Base-by-base conservation (phyloP, 2,888 invertebrate genomes). In the Micropterix aruncella region DNA sequence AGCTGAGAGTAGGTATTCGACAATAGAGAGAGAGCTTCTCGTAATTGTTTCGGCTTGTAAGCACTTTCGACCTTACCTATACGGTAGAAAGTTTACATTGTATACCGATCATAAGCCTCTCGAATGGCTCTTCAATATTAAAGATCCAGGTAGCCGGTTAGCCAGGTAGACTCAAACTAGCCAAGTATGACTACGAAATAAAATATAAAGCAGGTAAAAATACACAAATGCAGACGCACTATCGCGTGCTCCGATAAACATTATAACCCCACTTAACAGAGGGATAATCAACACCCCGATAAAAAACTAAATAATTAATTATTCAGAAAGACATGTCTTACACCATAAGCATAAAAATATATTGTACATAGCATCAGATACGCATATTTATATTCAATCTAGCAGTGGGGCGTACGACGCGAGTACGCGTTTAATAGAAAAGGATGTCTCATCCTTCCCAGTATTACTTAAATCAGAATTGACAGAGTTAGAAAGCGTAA, bases 21-120 rank as follows among this genome's bases (percentile, higher is more conserved):
- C 54, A 2, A 57, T 59, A 15, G 60, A 62, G 47, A 60, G 59
- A 41, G 60, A 62, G 50, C 46, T 61, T 2, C 45, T 58, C 36
- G 55, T 55, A 0, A 57, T 61, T 9, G 53, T 61, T 1, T 60
- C 56, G 57, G 56, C 57, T 0, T 47, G 54, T 3, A 59, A 60
- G 47, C 55, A 54, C 27, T 57, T 62, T 9, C 46, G 59, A 40
- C 59, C 59, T 3, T 60, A 60, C 17, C 18, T 62, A 3, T 61
- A 59, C 17, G 60, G 59, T 2, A 51, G 50, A 18, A 52, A 54
- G 44, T 63, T 65, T 27, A 54, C 46, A 0, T 60, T 65, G 0
- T 53, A 57, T 2, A 63, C 60, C 1, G 63, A 65, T 42, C 63
- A 64, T 45, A 51, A 56, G 42, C 59, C 60, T 1, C 43, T 63